Base-by-base conservation (phyloP, 2,888 invertebrate genomes). In the Dorcus parallelipipedus region DNA sequence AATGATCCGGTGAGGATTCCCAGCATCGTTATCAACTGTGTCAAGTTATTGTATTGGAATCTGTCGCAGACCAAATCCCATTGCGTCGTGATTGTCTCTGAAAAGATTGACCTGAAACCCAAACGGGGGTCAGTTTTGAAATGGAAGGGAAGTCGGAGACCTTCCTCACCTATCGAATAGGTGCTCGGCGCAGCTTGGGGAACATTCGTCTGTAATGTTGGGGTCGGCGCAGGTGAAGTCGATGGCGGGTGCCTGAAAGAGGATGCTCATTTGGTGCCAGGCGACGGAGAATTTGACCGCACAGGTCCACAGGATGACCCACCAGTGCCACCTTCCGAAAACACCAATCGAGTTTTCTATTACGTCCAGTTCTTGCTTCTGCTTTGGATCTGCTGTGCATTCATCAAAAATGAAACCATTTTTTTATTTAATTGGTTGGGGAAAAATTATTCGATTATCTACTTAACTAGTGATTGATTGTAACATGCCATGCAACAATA, bases 251-350 rank as follows among this genome's bases (percentile, higher is more conserved):
- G 90, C 88, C 61, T 90, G 81, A 70, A 91, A 91, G 58, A 91
- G 87, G 61, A 90, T 89, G 62, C 86, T 88, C 73, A 91, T 82
- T 69, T 90, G 90, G 72, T 90, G 90, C 90, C 90, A 91, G 0
- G 90, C 90, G 0, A 89, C 87, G 0, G 90, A 90, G 70, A 91
- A 88, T 76, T 91, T 91, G 54, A 87, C 84, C 7, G 89, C 78
- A 63, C 88, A 87, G 41, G 90, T 84, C 0, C 87, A 82, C 50
- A 84, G 77, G 65, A 88, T 88, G 52, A 90, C 82, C 80, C 85
- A 83, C 62, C 90, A 81, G 71, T 91, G 91, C 88, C 90, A 91
- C 69, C 82, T 83, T 4, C 90, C 89, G 56, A 90, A 83, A 38
- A 84, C 82, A 0, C 91, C 91, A 63, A 91, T 88, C 3, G 86